Percentiles rank a stretch among this genome's conserved stretches.
Evolutionary conservation across 1,140 invertebrate species (phyloP).

Genomic region (Camponotus pennsylvanicus): DNA sequence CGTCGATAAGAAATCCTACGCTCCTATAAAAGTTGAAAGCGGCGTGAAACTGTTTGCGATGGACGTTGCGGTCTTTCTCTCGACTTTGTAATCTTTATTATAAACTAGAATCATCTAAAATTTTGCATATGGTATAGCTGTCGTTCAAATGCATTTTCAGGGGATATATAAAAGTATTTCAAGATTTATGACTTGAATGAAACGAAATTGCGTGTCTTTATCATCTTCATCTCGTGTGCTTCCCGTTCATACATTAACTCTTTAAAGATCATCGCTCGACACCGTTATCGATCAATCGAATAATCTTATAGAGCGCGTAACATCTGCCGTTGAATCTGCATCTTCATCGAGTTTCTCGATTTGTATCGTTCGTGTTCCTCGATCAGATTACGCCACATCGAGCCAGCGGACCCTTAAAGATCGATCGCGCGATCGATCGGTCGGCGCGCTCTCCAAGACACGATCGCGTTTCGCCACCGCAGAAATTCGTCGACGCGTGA

Average conservation of each 20-base stretch:
- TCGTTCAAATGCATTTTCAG: background rate
- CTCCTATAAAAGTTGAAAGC: slow-evolving; percentile 9
- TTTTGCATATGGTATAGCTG: background rate
- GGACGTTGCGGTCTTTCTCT: slow-evolving; percentile 26
- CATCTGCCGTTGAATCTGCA: slow-evolving; percentile 49
- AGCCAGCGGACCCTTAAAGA: slow-evolving; percentile 26
- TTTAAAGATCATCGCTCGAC: slow-evolving; percentile 4
- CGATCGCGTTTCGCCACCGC: slow-evolving; percentile 43
- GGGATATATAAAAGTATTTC: background rate
- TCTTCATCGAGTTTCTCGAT: slow-evolving; percentile 50
- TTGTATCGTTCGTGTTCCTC: slow-evolving; percentile 59
- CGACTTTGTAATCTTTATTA: slow-evolving; percentile 16
- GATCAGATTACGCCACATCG: slow-evolving; percentile 20
- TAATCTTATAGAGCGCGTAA: slow-evolving; percentile 36
- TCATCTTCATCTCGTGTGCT: slow-evolving; percentile 18
- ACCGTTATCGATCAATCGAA: slow-evolving; percentile 59
- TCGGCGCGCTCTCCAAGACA: slow-evolving; percentile 16
- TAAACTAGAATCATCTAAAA: slow-evolving; percentile 10
- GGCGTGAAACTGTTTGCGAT: background rate
- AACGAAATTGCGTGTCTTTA: slow-evolving; percentile 1
- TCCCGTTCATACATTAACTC: slow-evolving; percentile 22
- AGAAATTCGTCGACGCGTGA: slow-evolving; percentile 71
- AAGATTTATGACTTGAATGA: slow-evolving; percentile 2
- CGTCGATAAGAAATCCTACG: slow-evolving; percentile 42
- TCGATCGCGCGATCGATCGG: slow-evolving; percentile 59